A percentile compares a stretch with the other conserved stretches of the same genome.
These are phyloP conservation scores for Caerostris extrusa DNA, from an alignment of 1,140 invertebrate species.

Conservation along the genomic window DNA sequence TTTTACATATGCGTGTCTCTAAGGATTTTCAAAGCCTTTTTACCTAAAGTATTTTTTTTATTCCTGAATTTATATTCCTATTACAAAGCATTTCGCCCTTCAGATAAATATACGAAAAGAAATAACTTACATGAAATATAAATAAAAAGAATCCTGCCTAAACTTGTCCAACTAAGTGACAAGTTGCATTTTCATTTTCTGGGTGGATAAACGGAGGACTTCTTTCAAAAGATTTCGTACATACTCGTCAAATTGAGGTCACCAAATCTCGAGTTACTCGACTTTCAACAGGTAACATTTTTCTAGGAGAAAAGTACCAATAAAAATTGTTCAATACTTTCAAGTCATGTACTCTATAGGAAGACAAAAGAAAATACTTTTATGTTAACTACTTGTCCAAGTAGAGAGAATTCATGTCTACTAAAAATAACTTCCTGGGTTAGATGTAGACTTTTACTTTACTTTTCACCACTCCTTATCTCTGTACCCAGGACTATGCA, in stretches of 20 bases:
- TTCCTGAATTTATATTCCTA: slow-evolving; percentile 29
- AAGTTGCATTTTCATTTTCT: slow-evolving; percentile 49
- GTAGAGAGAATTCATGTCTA: too few species aligned
- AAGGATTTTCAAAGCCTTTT: background rate
- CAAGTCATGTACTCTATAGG: background rate
- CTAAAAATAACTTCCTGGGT: too few species aligned
- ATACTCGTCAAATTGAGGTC: slow-evolving; percentile 30
- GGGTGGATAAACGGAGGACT: slow-evolving; percentile 28
- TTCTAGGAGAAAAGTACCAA: background rate
- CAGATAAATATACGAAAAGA: slow-evolving; percentile 43
- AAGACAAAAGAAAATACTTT: background rate
- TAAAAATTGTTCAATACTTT: background rate
- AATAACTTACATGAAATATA: slow-evolving; percentile 19
- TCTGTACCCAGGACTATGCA: too few species aligned
- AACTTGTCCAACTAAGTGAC: slow-evolving; percentile 47
- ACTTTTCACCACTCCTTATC: too few species aligned
- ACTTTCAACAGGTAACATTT: background rate
- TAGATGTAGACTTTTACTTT: too few species aligned
- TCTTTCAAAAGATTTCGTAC: slow-evolving; percentile 35
- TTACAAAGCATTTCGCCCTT: slow-evolving; percentile 14
- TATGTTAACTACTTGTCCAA: background rate
- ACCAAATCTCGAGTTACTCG: slow-evolving; percentile 4
- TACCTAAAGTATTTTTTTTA: slow-evolving; percentile 1
- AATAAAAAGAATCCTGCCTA: slow-evolving; percentile 27
- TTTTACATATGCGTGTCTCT: background rate